Percentiles rank a stretch among this genome's conserved stretches.
Evolutionary conservation across 1,140 invertebrate genomes (phyloP).

Genomic region (Hermetia illucens): DNA sequence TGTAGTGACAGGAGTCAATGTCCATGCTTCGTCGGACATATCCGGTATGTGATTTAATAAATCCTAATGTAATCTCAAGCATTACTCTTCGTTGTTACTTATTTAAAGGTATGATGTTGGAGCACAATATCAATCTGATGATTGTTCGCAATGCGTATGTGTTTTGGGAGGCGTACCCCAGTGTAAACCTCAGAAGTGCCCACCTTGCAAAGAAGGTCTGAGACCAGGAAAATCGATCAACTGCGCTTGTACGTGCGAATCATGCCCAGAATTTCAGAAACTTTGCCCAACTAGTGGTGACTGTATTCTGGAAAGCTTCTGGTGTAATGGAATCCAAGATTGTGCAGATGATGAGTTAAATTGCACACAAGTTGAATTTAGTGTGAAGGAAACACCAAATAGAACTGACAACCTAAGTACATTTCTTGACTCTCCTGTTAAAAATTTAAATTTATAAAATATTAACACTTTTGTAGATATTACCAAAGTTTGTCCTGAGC

Average conservation of each 20-base stretch:
- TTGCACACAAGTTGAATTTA: constrained; percentile 38
- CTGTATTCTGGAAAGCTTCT: constrained; percentile 52
- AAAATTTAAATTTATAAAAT: neutral
- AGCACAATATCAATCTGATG: constrained; percentile 45
- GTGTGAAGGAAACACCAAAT: constrained; percentile 9
- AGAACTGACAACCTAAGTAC: constrained; percentile 4
- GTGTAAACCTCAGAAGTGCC: constrained; percentile 53
- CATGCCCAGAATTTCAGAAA: constrained; percentile 45
- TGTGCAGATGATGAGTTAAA: constrained; percentile 71
- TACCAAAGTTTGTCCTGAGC: constrained; percentile 25
- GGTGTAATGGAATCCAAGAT: constrained; percentile 72
- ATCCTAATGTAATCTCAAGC: neutral
- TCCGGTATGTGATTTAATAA: constrained; percentile 36
- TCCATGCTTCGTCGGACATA: constrained; percentile 55
- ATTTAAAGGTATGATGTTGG: constrained; percentile 49
- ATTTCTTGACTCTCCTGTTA: constrained; percentile 9
- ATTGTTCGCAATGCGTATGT: constrained; percentile 66
- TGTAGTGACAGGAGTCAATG: constrained; percentile 56
- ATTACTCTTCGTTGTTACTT: neutral
- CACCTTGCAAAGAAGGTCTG: constrained; percentile 39
- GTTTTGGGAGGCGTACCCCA: constrained; percentile 48
- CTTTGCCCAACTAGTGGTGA: constrained; percentile 60
- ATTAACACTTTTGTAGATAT: constrained; percentile 4
- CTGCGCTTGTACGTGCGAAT: constrained; percentile 60
- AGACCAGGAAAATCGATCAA: constrained; percentile 25